These are phyloP conservation scores for Orthonyx spaldingii DNA, from an alignment of 2,113 vertebrate genomes.

Conservation along the genomic window DNA sequence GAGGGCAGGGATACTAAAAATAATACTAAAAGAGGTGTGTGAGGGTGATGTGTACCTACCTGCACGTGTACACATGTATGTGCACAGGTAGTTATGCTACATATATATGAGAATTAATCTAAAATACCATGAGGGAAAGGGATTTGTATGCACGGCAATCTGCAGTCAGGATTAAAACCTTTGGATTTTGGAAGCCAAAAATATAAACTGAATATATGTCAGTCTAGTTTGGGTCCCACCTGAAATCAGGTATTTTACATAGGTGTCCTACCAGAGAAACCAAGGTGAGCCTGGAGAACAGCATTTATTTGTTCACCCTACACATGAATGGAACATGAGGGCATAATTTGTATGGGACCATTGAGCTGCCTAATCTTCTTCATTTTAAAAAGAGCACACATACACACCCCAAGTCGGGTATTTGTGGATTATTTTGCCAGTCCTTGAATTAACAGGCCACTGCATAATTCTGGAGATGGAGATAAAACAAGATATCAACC, in stretches of 20 bases:
- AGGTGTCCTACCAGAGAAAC: neutral
- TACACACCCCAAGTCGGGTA: neutral
- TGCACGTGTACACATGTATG: rapidly evolving
- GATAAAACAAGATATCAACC: neutral
- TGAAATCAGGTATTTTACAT: neutral
- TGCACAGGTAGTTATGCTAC: neutral
- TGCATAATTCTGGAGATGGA: neutral
- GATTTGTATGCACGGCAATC: neutral
- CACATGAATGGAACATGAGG: neutral
- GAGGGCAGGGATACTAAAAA: neutral
- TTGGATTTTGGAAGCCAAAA: neutral
- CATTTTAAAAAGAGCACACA: neutral
- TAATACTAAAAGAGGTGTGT: neutral
- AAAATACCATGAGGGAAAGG: neutral
- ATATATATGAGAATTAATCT: neutral
- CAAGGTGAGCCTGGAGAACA: neutral
- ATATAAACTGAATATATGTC: neutral
- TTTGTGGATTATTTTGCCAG: neutral
- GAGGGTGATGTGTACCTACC: neutral
- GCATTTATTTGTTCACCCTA: neutral
- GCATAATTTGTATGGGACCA: neutral
- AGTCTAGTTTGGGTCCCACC: neutral
- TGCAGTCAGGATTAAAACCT: neutral
- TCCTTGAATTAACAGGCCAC: neutral
- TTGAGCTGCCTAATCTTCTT: neutral